Evolutionary conservation across 2,888 invertebrate genomes (phyloP), one percentile per base, ranked within the genome.

Genomic region (Dusona sp.): DNA sequence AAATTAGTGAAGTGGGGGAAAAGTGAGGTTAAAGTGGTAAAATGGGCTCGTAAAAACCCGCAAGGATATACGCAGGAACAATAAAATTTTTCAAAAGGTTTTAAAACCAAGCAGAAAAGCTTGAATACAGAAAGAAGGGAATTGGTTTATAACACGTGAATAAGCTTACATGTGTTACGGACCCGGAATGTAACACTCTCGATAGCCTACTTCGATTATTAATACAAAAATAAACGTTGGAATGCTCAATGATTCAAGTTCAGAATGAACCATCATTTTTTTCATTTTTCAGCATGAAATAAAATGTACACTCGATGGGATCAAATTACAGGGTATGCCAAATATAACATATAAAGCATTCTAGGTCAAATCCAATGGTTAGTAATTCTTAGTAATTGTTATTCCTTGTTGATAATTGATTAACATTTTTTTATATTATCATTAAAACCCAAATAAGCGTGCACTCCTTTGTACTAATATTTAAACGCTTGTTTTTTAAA

Each of bases 111-210:
- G n/a, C 51, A 36, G 22, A 19, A 33, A 45, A 29, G 25, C 16
- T 48, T 48, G n/a, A 29, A 25, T 11, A 25, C n/a, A 33, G 29
- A 25, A 51, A n/a, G 45, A 13, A n/a, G 16, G 38, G 64, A 45
- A 45, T 45, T 22, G 13, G 16, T 75, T 51, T 45, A 36, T 22
- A 70, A 70, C 57, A 25, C 25, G 74, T 64, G 33, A 22, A 25
- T 36, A 51, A 38, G 22, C 48, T 51, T n/a, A n/a, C 48, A 65
- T 42, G 65, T 78, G n/a, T 81, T 48, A 65, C 65, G 78, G 72
- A 81, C 80, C 84, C 54, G 33, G 77, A 81, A 67, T 73, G 22
- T 57, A 19, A 70, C 13, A 48, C 75, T 33, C 72, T 73, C 51
- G 42, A 51, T 48, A 77, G 48, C 65, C 45, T 48, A 65, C 65